Percentiles rank a stretch among this genome's conserved stretches.
These are phyloP conservation scores for Altica lythri DNA, from an alignment of 2,888 invertebrate genomes.

Conservation along the genomic window DNA sequence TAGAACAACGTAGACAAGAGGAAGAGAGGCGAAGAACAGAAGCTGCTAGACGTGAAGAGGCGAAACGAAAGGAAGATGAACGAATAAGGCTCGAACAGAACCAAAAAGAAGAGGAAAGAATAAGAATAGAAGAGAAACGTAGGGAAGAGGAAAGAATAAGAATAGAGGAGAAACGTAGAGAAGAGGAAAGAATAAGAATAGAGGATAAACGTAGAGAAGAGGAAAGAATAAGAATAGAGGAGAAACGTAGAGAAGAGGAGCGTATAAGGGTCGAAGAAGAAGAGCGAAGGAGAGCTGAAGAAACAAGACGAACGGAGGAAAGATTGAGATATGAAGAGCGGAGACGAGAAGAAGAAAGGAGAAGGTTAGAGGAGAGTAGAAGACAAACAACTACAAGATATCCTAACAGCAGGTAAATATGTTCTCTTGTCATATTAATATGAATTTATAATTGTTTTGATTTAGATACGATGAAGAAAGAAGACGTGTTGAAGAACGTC, in stretches of 20 bases:
- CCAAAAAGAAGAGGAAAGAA: constrained; percentile 21
- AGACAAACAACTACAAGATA: neutral
- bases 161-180: neutral
- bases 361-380: constrained; percentile 26
- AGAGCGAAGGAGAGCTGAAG: neutral
- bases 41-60: constrained; percentile 3
- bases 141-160: constrained; percentile 6
- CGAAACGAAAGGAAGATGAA: neutral
- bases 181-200: constrained; percentile 10
- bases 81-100: constrained; percentile 4
- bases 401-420: neutral
- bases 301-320: constrained; percentile 6
- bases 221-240: constrained; percentile 6
- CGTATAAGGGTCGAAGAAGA: constrained; percentile 13
- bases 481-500: constrained; percentile 20
- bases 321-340: constrained; percentile 17
- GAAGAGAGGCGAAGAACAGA: too few relatives aligned
- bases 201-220: constrained; percentile 16
- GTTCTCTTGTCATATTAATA: neutral
- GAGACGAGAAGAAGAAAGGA: constrained; percentile 21
- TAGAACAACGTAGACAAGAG: constrained; percentile 10
- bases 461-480: constrained; percentile 19
- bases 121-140: constrained; percentile 11
- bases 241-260: constrained; percentile 16
- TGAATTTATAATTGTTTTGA: neutral